Base-by-base conservation (phyloP, 1,140 invertebrate genomes). In the Tigriopus japonicus region DNA sequence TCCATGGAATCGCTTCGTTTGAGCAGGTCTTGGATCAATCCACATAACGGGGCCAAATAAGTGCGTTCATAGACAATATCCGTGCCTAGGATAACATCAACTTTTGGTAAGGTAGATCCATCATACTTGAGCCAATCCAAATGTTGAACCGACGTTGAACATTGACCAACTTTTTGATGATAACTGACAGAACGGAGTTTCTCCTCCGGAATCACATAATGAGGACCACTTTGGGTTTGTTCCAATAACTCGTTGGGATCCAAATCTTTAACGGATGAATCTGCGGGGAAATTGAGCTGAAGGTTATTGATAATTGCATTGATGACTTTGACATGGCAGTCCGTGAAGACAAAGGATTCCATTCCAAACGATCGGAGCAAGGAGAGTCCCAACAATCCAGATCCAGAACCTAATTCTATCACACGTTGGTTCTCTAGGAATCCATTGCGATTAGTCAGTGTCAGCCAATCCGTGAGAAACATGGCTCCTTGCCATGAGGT, bases 41-140 rank as follows among this genome's bases (percentile, higher is more conserved):
- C n/a, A 49, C 45, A 49, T 19, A 58, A 43, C 5, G 55, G 55
- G 6, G 55, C 6, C 13, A 58, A 41, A 14, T 43, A 41, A 3
- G 55, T 12, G 49, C 55, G 24, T 42, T 58, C 55, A 15, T 58
- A 58, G 17, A 58, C 55, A 58, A 58, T 58, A n/a, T 58, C 55
- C 9, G 55, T 5, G 2, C 55, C 55, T 5, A 58, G 55, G 15
- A 58, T 58, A 2, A 40, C 13, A 23, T 58, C 55, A 2, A 58
- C 21, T 40, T 58, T 41, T 6, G 15, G 35, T 42, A 41, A 41
- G 28, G 5, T 58, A 15, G 14, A 54, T 21, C 5, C 42, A 7
- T 28, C 21, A 41, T 40, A 17, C 12, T 14, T 40, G 24, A 17
- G 13, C 55, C 55, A 58, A n/a, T 58, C 55, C 42, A 58, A 23